Evolutionary conservation across 2,113 vertebrate species (phyloP).

Genomic region (Loxodonta africana): DNA sequence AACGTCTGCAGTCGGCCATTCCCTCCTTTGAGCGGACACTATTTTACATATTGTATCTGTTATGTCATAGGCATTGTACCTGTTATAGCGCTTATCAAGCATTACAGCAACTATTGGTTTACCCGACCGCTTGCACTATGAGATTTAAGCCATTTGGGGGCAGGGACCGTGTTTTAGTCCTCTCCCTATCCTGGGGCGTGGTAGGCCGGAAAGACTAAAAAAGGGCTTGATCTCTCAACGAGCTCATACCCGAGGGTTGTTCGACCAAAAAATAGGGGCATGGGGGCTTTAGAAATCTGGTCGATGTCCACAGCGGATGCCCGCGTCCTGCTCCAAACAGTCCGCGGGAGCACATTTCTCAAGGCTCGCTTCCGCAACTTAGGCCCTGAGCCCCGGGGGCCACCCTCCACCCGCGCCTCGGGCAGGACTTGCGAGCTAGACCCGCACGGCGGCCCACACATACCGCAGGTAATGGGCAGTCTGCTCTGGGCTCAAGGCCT

Average conservation of each 20-base stretch:
- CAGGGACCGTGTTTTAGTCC: neutral
- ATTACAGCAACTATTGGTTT: neutral
- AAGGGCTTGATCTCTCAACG: neutral
- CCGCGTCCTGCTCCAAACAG: neutral
- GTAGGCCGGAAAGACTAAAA: slow-evolving; percentile 1
- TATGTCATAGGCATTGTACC: neutral
- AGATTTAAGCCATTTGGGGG: neutral
- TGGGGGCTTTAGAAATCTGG: neutral
- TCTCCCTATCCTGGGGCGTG: neutral
- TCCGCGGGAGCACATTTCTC: neutral
- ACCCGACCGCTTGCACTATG: neutral
- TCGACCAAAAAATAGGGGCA: neutral
- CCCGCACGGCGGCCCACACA: neutral
- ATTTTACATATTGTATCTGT: neutral
- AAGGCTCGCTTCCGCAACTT: neutral
- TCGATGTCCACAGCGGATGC: neutral
- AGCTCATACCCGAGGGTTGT: neutral
- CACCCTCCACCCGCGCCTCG: neutral
- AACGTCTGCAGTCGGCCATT: neutral
- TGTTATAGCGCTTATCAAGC: neutral
- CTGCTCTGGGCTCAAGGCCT: slow-evolving; percentile 64
- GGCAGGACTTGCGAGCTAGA: neutral
- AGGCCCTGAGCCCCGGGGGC: neutral
- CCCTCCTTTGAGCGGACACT: neutral
- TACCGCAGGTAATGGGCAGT: slow-evolving; percentile 73